Conservation (phyloP, 2,888 invertebrate genomes). For the Cephus pygmeus region DNA sequence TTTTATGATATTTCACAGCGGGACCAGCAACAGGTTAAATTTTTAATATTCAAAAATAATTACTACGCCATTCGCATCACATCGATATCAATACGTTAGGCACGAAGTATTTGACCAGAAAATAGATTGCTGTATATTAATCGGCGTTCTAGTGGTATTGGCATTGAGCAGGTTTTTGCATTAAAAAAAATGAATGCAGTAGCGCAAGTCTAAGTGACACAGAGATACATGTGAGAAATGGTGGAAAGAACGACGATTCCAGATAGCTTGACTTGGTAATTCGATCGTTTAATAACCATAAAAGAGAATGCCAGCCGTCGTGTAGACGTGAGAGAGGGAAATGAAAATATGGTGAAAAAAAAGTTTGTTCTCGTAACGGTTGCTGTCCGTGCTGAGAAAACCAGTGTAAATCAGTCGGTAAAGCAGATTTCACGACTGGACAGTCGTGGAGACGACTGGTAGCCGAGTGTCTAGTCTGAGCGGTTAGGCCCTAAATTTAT, state of each 20-base stretch:
- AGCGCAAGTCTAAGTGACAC: background rate
- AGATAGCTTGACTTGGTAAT: background rate
- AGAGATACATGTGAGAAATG: background rate
- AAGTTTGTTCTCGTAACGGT: constrained; percentile 11
- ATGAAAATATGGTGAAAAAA: background rate
- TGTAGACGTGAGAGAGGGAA: background rate
- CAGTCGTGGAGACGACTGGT: constrained; percentile 4
- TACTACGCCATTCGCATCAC: no score
- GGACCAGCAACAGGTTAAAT: no score
- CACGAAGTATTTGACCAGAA: no score
- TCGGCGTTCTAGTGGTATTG: no score
- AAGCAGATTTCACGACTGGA: constrained; percentile 11
- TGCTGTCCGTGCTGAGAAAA: background rate
- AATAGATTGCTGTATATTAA: no score
- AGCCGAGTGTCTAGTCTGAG: constrained; percentile 20
- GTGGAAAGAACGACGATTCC: background rate
- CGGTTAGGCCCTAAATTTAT: constrained; percentile 50
- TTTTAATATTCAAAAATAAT: no score
- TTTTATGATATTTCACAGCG: no score
- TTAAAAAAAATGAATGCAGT: background rate
- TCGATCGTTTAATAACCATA: background rate
- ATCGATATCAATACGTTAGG: no score
- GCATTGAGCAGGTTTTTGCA: no score
- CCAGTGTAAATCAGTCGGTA: background rate
- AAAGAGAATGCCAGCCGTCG: background rate